Conservation (phyloP, 2,888 invertebrate species). For the Ganaspis brasiliensis region DNA sequence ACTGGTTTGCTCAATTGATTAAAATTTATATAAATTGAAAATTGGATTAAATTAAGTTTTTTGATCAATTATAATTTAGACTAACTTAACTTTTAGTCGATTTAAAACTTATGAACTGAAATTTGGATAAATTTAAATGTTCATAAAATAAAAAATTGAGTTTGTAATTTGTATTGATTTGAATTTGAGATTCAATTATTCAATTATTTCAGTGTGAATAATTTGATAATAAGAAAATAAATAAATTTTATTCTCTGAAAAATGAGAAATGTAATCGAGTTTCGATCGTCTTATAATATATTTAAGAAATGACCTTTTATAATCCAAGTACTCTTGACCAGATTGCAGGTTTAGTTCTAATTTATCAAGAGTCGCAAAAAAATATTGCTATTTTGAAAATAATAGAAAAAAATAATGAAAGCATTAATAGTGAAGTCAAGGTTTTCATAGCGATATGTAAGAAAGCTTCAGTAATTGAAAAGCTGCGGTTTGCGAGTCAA, state of each 20-base stretch:
- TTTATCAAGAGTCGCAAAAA: conserved; percentile 47
- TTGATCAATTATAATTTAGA: too few species aligned
- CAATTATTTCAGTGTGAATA: neutral
- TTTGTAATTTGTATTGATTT: too few species aligned
- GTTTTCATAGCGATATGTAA: conserved; percentile 28
- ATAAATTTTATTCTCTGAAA: neutral
- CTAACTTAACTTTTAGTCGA: too few species aligned
- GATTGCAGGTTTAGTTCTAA: conserved; percentile 51
- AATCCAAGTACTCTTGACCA: conserved; percentile 54
- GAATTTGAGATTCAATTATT: neutral
- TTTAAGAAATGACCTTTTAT: conserved; percentile 68
- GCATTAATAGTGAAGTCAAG: conserved; percentile 67
- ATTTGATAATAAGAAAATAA: neutral
- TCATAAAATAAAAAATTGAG: too few species aligned
- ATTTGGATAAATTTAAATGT: too few species aligned
- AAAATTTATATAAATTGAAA: too few species aligned
- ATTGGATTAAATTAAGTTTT: too few species aligned
- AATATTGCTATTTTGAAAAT: conserved; percentile 40
- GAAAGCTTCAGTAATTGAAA: conserved; percentile 50
- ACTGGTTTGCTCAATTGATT: too few species aligned
- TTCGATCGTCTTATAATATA: conserved; percentile 71
- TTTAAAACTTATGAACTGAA: too few species aligned
- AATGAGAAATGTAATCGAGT: conserved; percentile 46
- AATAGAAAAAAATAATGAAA: conserved; percentile 66
- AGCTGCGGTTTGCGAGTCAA: conserved; percentile 47